Percentiles rank a stretch among this genome's conserved stretches.
Conservation (phyloP, 64 coral and sea anemone species). For the Acropora tenuis region DNA sequence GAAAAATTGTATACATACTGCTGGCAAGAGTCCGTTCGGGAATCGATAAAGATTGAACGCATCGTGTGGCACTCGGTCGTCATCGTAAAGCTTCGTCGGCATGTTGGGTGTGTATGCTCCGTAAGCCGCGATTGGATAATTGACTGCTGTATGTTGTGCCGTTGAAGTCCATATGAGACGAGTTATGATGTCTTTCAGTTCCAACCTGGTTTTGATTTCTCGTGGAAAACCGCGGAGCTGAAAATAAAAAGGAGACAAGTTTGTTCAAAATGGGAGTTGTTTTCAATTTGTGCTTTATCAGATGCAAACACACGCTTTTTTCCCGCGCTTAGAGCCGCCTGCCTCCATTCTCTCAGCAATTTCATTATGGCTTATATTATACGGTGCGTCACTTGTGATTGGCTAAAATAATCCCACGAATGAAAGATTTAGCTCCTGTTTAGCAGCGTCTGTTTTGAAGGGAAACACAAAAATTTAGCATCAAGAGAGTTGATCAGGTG, state of each 20-base stretch:
- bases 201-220: conserved; percentile 11
- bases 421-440: too few species aligned
- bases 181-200: conserved; percentile 45
- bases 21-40: conserved; percentile 69
- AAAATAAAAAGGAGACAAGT: background rate
- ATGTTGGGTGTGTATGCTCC: conserved; percentile 87
- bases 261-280: too few species aligned
- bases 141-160: conserved; percentile 78
- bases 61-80: conserved; percentile 56
- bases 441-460: too few species aligned
- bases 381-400: too few species aligned
- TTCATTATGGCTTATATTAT: too few species aligned
- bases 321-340: too few species aligned
- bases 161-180: conserved; percentile 82
- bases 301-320: too few species aligned
- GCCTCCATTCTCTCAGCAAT: too few species aligned
- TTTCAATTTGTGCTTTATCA: too few species aligned
- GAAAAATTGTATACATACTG: conserved; percentile 58
- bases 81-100: conserved; percentile 91
- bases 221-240: conserved; percentile 85
- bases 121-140: conserved; percentile 85
- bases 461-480: too few species aligned
- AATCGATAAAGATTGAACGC: conserved; percentile 65
- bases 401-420: too few species aligned
- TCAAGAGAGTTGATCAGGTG: too few species aligned